These are phyloP conservation scores for Rugalucina vietnamica DNA, from an alignment of 2,888 invertebrate genomes.

Conservation along the genomic window DNA sequence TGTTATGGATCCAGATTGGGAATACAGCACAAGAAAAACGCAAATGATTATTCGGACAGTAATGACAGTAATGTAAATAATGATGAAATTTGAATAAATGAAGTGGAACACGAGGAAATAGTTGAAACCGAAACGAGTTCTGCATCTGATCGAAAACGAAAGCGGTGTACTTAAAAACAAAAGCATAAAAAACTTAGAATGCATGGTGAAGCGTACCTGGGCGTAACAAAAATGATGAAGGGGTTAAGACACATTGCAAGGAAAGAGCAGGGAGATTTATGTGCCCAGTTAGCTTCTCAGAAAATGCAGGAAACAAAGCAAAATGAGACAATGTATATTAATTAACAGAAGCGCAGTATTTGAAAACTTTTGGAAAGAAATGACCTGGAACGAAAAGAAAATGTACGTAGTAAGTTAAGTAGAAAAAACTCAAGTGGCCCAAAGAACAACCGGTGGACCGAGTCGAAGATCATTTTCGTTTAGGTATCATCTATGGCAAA, in stretches of 20 bases:
- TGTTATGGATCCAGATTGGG: too few relatives aligned
- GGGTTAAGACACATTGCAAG: not conserved
- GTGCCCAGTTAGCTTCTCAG: not conserved
- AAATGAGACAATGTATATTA: not conserved
- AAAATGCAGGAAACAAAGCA: not conserved
- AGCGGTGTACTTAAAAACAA: not conserved
- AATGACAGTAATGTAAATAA: too few relatives aligned
- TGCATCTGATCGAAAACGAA: too few relatives aligned
- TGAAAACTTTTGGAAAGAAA: not conserved
- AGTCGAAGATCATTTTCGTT: not conserved
- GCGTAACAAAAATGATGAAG: not conserved
- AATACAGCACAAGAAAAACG: too few relatives aligned
- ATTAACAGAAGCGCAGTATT: not conserved
- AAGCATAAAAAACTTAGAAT: conserved; percentile 2
- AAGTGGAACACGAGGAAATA: too few relatives aligned
- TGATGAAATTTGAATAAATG: too few relatives aligned
- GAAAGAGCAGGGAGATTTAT: not conserved
- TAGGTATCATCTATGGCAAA: not conserved
- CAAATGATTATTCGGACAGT: too few relatives aligned
- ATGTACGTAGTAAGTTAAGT: not conserved
- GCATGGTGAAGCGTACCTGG: not conserved
- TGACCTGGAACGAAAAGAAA: not conserved
- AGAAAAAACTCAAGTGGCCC: not conserved
- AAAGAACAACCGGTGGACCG: not conserved
- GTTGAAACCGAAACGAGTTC: too few relatives aligned